Evolutionary conservation across 64 coral and sea anemone species (phyloP), one percentile per base, ranked within the genome.

Genomic region (Orbicella faveolata): DNA sequence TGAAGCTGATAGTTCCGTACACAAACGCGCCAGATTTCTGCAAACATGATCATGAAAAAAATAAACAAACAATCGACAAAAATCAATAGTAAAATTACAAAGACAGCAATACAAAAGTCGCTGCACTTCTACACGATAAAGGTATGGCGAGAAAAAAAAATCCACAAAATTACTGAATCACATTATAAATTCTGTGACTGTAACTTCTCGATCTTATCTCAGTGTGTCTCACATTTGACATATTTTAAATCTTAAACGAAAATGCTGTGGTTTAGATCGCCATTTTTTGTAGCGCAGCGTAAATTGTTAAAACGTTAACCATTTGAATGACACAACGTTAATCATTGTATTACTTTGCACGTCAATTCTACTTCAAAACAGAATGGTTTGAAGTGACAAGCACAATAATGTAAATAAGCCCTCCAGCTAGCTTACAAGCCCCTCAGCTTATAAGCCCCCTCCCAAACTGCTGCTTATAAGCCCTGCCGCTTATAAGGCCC

Each of bases 21-120:
- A 96, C 91, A 79, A 96, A 96, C 11, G 94, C 94, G 13, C 94
- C 94, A 19, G 79, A 89, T 79, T 75, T 77, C 94, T 96, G 36
- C 52, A 23, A 48, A 48, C 44, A 48, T 48, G 12, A 48, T 6
- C 44, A 48, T 48, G 12, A 69, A 63, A 34, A 19, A 77, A 34
- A 82, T 11, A 70, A 70, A 8, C 0, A 8, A 25, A 26, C 6
- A 7, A 70, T 25, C 7, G 10, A 52, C 12, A 80, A 12, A 77
- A 26, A 21, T 59, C 55, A 59, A 59, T 59, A 16, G 11, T 2
- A 59, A 12, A 59, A 59, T 59, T 59, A 59, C 0, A 59, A 2
- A 59, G 6, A 59, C 55, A 2, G 13, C 15, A 59, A 59, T 15
- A 59, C 4, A 59, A 16, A 59, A 1, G 15, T 15, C 55, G 55